Conservation (phyloP, 1,140 invertebrate genomes). For the Aporrectodea caliginosa region DNA sequence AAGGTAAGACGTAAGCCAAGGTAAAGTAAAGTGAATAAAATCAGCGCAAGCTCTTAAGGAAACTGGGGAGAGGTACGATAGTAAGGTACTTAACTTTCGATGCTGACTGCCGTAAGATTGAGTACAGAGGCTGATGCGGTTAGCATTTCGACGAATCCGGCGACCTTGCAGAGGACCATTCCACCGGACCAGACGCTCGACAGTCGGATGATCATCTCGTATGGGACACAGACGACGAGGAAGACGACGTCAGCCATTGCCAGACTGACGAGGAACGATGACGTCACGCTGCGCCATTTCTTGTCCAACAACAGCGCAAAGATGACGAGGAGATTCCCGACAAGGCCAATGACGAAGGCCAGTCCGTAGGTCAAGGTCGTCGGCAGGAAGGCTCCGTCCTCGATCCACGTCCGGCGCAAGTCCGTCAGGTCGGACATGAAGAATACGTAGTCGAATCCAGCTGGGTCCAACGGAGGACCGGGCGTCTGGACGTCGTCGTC, state of each 20-base stretch:
- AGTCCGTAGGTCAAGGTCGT: slow-evolving; percentile 63
- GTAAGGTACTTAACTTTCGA: slow-evolving; percentile 57
- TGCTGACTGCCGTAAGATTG: slow-evolving; percentile 52
- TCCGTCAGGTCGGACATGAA: slow-evolving; percentile 42
- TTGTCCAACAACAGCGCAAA: slow-evolving; percentile 78
- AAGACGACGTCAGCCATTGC: slow-evolving; percentile 87
- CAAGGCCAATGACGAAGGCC: slow-evolving; percentile 71
- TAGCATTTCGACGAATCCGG: slow-evolving; percentile 50
- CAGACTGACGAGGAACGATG: slow-evolving; percentile 87
- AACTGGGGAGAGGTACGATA: too few relatives aligned
- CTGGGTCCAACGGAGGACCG: not conserved
- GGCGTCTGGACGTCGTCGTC: not conserved
- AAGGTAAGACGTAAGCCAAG: too few relatives aligned
- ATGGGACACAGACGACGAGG: slow-evolving; percentile 79
- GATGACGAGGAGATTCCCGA: slow-evolving; percentile 82
- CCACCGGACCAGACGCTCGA: slow-evolving; percentile 73
- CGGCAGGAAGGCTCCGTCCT: slow-evolving; percentile 45
- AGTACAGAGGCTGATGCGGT: slow-evolving; percentile 50
- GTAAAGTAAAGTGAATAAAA: too few relatives aligned
- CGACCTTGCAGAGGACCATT: slow-evolving; percentile 59
- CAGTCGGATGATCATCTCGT: slow-evolving; percentile 83
- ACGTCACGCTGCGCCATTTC: slow-evolving; percentile 81
- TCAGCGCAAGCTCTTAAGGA: too few relatives aligned
- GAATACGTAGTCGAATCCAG: slow-evolving; percentile 31
- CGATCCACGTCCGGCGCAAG: slow-evolving; percentile 42